Evolutionary conservation across 1,140 invertebrate species (phyloP).

Genomic region (Ruditapes philippinarum): DNA sequence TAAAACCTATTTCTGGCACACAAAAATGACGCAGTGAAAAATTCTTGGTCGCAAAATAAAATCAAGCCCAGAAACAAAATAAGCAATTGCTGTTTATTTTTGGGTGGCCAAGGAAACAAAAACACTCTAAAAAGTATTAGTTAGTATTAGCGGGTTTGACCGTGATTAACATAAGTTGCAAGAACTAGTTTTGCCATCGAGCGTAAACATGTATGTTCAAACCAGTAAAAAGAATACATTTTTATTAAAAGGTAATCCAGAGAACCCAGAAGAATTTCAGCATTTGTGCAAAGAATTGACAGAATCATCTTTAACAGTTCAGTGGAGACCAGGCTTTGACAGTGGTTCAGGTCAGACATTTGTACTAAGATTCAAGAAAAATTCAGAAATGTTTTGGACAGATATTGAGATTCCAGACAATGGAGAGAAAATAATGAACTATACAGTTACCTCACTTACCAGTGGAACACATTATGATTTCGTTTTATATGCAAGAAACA

Average conservation of each 20-base stretch:
- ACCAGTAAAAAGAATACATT: too few species aligned
- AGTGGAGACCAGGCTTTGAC: background rate
- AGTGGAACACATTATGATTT: background rate
- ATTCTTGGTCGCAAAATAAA: too few species aligned
- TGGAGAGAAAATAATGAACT: background rate
- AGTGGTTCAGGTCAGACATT: background rate
- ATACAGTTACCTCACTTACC: background rate
- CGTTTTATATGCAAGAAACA: background rate
- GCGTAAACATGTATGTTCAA: too few species aligned
- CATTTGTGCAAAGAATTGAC: background rate
- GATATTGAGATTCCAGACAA: background rate
- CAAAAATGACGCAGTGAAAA: too few species aligned
- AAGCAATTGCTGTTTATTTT: too few species aligned
- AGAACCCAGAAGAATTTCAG: background rate
- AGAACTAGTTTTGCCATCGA: too few species aligned
- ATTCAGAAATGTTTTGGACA: background rate
- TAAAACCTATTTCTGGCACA: too few species aligned
- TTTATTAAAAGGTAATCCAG: background rate
- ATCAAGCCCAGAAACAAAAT: too few species aligned
- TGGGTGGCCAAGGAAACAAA: too few species aligned
- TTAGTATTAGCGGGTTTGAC: too few species aligned
- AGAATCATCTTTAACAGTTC: background rate
- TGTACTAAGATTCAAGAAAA: background rate
- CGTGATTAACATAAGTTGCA: too few species aligned
- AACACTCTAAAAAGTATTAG: too few species aligned